These are phyloP conservation scores for Microctenopoma lineatum DNA, from an alignment of 2,797 vertebrate genomes.

Conservation along the genomic window DNA sequence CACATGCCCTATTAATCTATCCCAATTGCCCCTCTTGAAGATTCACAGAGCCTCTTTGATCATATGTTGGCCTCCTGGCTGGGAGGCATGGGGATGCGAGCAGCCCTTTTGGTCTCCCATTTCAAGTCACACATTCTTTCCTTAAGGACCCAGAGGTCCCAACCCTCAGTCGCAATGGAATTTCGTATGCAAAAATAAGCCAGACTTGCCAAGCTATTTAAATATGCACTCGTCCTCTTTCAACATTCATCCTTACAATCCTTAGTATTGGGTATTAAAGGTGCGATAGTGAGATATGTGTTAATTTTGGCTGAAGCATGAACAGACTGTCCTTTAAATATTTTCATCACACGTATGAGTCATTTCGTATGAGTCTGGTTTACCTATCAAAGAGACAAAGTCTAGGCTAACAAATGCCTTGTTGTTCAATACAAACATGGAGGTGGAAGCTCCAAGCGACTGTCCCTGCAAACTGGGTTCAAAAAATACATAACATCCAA, in stretches of 20 bases:
- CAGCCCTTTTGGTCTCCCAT: conserved; percentile 59
- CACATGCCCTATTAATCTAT: conserved; percentile 54
- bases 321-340: conserved; percentile 8
- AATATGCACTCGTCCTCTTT: conserved; percentile 38
- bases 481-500: conserved; percentile 26
- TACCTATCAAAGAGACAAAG: conserved; percentile 18
- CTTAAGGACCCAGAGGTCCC: conserved; percentile 72
- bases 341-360: conserved; percentile 33
- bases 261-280: conserved; percentile 27
- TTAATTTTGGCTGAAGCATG: conserved; percentile 13
- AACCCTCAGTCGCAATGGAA: conserved; percentile 67
- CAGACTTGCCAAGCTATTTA: conserved; percentile 47
- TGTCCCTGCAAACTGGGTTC: conserved; percentile 3
- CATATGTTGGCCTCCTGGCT: conserved; percentile 59
- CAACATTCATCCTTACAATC: conserved; percentile 36
- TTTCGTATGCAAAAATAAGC: conserved; percentile 74
- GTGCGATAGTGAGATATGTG: conserved; percentile 14
- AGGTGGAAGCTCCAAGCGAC: conserved; percentile 8
- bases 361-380: conserved; percentile 23
- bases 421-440: conserved; percentile 16
- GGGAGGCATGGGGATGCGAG: conserved; percentile 60
- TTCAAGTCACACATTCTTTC: conserved; percentile 77
- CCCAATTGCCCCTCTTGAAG: conserved; percentile 55
- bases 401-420: neutral
- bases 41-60: conserved; percentile 72